A percentile compares a stretch with the other conserved stretches of the same genome.
phyloP scores from a whole-genome alignment of 2,797 vertebrate species.

The Neostethus bicornis region DNA sequence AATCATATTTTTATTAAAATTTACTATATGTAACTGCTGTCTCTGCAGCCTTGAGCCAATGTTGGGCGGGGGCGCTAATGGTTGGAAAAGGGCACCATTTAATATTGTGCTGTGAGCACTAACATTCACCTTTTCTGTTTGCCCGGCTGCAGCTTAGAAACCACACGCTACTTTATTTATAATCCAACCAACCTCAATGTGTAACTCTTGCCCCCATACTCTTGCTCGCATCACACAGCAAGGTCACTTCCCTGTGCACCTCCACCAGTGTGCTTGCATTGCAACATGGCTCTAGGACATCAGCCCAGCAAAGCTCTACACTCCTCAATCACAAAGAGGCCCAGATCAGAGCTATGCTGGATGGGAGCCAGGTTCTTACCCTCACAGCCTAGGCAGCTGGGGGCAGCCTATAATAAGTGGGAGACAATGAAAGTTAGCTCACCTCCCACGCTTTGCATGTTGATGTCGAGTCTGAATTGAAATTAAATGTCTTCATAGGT shows the following conservation, averaged over 20 bases:
- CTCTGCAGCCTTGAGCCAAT: conserved; percentile 75
- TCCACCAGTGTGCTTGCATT: conserved; percentile 77
- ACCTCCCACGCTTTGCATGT: conserved; percentile 80
- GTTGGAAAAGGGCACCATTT: conserved; percentile 71
- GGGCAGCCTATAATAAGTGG: conserved; percentile 81
- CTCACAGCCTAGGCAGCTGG: conserved; percentile 77
- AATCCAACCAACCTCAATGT: conserved; percentile 79
- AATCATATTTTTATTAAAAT: conserved; percentile 27
- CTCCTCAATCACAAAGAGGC: conserved; percentile 79
- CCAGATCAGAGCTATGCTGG: conserved; percentile 82
- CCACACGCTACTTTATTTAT: conserved; percentile 82
- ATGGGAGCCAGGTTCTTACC: conserved; percentile 76
- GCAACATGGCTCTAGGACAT: conserved; percentile 85
- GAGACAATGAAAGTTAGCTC: conserved; percentile 79
- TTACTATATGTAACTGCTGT: conserved; percentile 56
- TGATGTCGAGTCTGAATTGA: conserved; percentile 68
- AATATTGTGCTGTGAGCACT: conserved; percentile 73
- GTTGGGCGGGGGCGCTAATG: too few species aligned
- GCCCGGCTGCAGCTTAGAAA: conserved; percentile 67
- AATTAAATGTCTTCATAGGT: conserved; percentile 72
- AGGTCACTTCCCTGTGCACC: conserved; percentile 80
- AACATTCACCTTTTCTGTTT: conserved; percentile 78
- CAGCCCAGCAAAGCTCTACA: conserved; percentile 72
- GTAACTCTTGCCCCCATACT: conserved; percentile 75
- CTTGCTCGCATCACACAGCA: conserved; percentile 78